Conservation (phyloP, 2,888 invertebrate species). For the Protodeltote pygarga region DNA sequence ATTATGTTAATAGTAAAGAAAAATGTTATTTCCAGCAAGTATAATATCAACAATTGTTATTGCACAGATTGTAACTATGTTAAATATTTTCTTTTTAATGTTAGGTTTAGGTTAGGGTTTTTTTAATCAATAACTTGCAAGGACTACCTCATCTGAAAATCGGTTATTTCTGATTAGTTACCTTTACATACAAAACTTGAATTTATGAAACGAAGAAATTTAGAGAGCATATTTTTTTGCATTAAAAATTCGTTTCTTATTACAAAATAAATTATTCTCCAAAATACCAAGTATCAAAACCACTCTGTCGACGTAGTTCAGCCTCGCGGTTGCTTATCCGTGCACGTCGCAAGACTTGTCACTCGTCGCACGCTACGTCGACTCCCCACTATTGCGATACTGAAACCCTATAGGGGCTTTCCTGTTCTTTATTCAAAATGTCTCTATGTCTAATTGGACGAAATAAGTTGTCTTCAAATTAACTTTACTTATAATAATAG, state of each 20-base stretch:
- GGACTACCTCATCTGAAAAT: no score
- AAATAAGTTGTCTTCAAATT: constrained; percentile 46
- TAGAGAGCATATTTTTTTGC: no score
- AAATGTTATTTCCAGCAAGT: not conserved
- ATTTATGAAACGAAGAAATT: no score
- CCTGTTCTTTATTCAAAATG: constrained; percentile 63
- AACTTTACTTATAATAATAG: constrained; percentile 32
- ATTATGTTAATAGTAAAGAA: not conserved
- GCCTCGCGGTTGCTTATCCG: constrained; percentile 75
- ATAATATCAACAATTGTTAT: no score
- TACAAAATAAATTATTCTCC: not conserved
- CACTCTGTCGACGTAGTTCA: constrained; percentile 41
- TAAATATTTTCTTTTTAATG: no score
- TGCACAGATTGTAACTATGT: no score
- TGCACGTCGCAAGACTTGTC: constrained; percentile 77
- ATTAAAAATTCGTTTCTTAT: not conserved
- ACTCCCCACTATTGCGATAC: constrained; percentile 64
- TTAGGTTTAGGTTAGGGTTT: no score
- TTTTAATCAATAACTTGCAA: no score
- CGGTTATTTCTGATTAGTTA: no score
- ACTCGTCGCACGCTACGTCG: constrained; percentile 78
- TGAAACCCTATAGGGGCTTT: constrained; percentile 70
- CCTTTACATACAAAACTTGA: no score
- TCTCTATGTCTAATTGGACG: constrained; percentile 51
- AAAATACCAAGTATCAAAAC: constrained; percentile 61